Percentiles rank a stretch among this genome's conserved stretches.
phyloP scores from a whole-genome alignment of 2,888 invertebrate genomes.

The Himalopsyche tibetana region DNA sequence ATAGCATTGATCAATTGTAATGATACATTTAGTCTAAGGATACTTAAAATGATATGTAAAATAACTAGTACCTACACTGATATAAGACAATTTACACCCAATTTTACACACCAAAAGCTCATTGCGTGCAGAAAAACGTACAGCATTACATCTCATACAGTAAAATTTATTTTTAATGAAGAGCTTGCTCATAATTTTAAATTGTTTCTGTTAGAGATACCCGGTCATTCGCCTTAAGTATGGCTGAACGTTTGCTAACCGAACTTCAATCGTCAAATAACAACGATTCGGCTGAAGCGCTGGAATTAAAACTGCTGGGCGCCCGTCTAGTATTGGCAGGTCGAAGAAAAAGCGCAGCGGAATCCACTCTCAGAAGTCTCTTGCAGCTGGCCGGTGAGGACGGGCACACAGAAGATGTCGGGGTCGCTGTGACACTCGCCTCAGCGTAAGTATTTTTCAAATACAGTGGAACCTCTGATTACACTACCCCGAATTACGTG shows the following conservation, averaged over 20 bases:
- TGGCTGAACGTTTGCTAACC: slow-evolving; percentile 82
- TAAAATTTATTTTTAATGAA: slow-evolving; percentile 10
- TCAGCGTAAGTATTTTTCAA: slow-evolving; percentile 75
- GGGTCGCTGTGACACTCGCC: slow-evolving; percentile 90
- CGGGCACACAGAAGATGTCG: slow-evolving; percentile 86
- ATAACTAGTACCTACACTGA: no score
- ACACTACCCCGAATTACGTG: no score
- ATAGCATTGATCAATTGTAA: no score
- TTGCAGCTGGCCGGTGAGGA: slow-evolving; percentile 83
- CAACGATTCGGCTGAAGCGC: slow-evolving; percentile 79
- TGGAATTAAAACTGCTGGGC: slow-evolving; percentile 83
- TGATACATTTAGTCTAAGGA: no score
- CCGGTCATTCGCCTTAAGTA: slow-evolving; percentile 88
- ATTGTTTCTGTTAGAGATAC: slow-evolving; percentile 78
- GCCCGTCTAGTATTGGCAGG: slow-evolving; percentile 90
- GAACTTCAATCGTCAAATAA: slow-evolving; percentile 83
- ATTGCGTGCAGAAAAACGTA: no score
- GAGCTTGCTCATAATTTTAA: not conserved
- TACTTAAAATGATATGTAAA: no score
- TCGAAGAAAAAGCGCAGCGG: slow-evolving; percentile 89
- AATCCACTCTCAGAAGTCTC: slow-evolving; percentile 88
- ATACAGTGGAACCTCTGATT: no score
- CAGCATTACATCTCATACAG: no score
- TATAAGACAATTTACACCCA: no score
- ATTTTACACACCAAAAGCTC: no score